A percentile compares a stretch with the other conserved stretches of the same genome.
Conservation (phyloP, 2,113 vertebrate genomes). For the Calyptommatus sinebrachiatus region DNA sequence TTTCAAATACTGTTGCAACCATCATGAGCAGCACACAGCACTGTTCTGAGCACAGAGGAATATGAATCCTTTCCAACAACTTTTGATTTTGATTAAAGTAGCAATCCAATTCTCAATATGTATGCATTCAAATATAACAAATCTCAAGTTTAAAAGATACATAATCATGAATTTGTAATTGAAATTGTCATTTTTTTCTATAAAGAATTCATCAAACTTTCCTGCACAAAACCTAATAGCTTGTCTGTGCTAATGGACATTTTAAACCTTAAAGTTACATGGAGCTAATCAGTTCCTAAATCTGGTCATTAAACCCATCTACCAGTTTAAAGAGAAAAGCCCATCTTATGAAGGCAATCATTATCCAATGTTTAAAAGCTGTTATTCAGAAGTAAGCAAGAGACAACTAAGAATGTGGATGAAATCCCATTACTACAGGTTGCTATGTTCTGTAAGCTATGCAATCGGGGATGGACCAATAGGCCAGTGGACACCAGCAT, state of each 20-base stretch:
- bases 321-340: neutral
- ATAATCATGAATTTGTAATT: neutral
- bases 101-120: neutral
- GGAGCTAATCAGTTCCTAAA: neutral
- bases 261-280: neutral
- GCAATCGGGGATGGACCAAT: too few species aligned
- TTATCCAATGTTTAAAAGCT: neutral
- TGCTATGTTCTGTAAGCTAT: too few species aligned
- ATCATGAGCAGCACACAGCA: too few species aligned
- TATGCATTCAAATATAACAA: neutral
- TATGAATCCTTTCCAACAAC: too few species aligned
- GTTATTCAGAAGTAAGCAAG: neutral
- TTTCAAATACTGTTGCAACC: too few species aligned
- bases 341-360: neutral
- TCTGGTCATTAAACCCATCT: neutral
- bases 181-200: neutral
- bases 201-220: neutral
- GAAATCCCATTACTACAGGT: too few species aligned
- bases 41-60: too few species aligned
- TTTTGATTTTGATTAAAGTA: neutral
- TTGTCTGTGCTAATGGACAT: neutral
- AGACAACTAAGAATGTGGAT: too few species aligned
- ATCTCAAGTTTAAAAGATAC: neutral
- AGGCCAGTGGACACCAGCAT: too few species aligned
- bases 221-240: neutral